These are phyloP conservation scores for Peucedramus taeniatus DNA, from an alignment of 2,113 vertebrate genomes.

Conservation along the genomic window DNA sequence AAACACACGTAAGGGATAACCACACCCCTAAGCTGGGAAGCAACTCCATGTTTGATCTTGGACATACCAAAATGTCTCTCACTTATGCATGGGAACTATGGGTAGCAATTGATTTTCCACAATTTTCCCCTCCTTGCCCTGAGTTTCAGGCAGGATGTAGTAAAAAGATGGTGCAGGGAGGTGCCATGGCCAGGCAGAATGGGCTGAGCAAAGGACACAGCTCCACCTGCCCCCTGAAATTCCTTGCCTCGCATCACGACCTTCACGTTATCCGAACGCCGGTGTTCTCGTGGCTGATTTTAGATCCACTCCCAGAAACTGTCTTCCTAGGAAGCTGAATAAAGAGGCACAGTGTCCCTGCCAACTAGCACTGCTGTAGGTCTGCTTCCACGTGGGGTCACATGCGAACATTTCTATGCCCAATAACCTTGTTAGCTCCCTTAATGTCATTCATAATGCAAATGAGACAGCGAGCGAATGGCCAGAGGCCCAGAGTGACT, in stretches of 20 bases:
- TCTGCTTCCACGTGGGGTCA: constrained; percentile 90
- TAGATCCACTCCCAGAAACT: constrained; percentile 76
- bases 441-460: constrained; percentile 88
- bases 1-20: background rate
- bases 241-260: background rate
- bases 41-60: background rate
- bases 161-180: background rate
- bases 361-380: constrained; percentile 89
- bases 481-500: constrained; percentile 76
- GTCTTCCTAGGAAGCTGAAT: constrained; percentile 79
- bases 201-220: background rate
- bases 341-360: constrained; percentile 85
- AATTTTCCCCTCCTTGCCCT: background rate
- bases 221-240: background rate
- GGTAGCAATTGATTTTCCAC: background rate
- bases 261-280: background rate
- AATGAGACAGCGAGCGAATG: constrained; percentile 86
- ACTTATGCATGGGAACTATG: rapidly evolving
- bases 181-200: background rate
- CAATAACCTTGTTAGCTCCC: constrained; percentile 89
- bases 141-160: background rate
- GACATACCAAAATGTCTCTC: rapidly evolving
- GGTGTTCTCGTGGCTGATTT: constrained; percentile 14
- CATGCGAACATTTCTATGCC: constrained; percentile 84
- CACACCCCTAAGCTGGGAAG: background rate